Evolutionary conservation across 2,888 invertebrate species (phyloP).

Genomic region (Formica aserva): DNA sequence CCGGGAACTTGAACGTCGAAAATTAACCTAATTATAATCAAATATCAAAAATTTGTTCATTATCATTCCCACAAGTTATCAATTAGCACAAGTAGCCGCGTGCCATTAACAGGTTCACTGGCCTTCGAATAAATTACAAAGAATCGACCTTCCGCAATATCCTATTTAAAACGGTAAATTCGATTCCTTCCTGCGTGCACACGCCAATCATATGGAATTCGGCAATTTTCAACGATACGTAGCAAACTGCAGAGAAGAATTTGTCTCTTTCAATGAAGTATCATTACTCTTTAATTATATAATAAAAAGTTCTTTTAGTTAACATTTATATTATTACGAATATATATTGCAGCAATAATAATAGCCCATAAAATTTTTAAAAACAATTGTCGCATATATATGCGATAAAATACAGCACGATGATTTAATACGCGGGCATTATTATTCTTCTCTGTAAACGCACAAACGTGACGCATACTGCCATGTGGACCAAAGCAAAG

Average conservation of each 20-base stretch:
- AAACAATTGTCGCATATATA: background rate
- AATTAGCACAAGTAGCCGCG: conserved; percentile 30
- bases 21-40: background rate
- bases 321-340: background rate
- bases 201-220: conserved; percentile 5
- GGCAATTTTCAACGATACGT: conserved; percentile 62
- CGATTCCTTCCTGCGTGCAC: background rate
- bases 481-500: conserved; percentile 26
- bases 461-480: background rate
- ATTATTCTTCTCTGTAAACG: conserved; percentile 20
- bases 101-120: conserved; percentile 21
- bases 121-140: conserved; percentile 34
- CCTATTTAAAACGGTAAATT: conserved; percentile 3
- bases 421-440: conserved; percentile 32
- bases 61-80: background rate
- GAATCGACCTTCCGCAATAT: conserved; percentile 15
- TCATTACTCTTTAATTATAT: background rate
- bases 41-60: conserved; percentile 19
- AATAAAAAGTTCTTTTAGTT: background rate
- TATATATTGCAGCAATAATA: background rate
- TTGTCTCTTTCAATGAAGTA: background rate
- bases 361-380: background rate
- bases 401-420: background rate
- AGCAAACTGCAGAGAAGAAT: conserved; percentile 42
- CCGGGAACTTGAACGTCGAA: background rate